Evolutionary conservation across 2,113 vertebrate genomes (phyloP), one percentile per base, ranked within the genome.

Genomic region (Pseudolaguvia tuberculata): DNA sequence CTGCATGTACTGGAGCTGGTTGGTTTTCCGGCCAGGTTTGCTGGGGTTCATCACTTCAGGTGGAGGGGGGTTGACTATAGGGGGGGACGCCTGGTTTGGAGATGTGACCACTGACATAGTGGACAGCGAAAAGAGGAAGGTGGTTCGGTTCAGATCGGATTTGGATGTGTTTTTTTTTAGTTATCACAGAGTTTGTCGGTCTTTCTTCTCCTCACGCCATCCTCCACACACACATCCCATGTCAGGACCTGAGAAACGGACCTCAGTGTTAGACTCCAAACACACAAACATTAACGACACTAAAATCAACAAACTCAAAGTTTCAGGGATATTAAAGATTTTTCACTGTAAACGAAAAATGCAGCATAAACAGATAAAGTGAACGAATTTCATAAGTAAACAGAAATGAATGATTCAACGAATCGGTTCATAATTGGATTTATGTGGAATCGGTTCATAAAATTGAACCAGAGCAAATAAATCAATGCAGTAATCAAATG

Each of bases 1-100:
- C 88, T 98, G 97, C 97, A 99, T 98, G 82, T 98, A 99, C 85
- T 99, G 97, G 82, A 99, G 86, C 65, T 99, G 97, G 86, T 99
- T 99, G 81, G 97, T 99, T 79, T 98, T 97, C n/a, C 96, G 84
- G 81, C 97, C 97, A 0, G 96, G 96, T 74, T 98, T 99, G 73
- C 88, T 88, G 17, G 96, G 86, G 79, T 96, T 98, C 58, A 92
- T 93, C 80, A 96, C 91, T 89, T 98, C 96, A 0, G 97, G 97
- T 0, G 94, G 93, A 0, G 93, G 86, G 0, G 94, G 95, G 83
- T 96, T 95, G 72, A 89, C 91, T 0, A 92, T 91, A 74, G 93
- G 79, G 8, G 94, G 94, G 58, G 93, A 87, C 73, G 84, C 89
- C 80, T 90, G 93, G 85, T 92, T 85, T 12, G 93, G 86, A 56